Base-by-base conservation (phyloP, 2,113 vertebrate species). In the Sprattus sprattus region DNA sequence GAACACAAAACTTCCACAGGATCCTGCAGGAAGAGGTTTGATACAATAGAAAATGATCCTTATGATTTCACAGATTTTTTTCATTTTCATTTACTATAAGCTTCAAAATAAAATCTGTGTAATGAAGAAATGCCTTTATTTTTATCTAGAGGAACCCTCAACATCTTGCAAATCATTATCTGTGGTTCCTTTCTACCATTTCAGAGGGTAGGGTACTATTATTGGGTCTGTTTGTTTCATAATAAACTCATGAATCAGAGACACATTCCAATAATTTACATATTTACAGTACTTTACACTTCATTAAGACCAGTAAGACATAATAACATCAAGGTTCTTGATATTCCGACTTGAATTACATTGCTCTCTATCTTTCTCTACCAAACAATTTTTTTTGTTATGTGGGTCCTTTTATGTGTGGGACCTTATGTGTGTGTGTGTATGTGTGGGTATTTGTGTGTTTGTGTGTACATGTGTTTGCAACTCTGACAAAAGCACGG, bases 401-500 rank as follows among this genome's bases (percentile, higher is more conserved):
- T 16, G 39, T 39, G 52, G 52, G 52, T 54, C 3, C 15, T 49
- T 11, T 49, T 54, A 54, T 54, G 52, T 18, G 13, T 54, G 64
- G n/a, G 18, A 49, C n/a, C 45, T 75, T 67, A 11, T 83, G n/a
- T 50, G 3, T 82, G 67, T 87, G 85, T 15, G 82, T 78, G 6
- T 71, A 0, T 47, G 45, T 86, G 81, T 85, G 11, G 16, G 25
- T 87, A 47, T 82, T 88, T 50, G 22, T 0, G 89, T 32, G 49
- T 46, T 54, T 28, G 25, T 22, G 28, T n/a, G 46, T 81, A 49
- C 11, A 78, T 39, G 28, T 78, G 67, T 75, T 75, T 75, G 71
- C 10, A 78, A 16, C 71, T 39, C 71, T 64, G 84, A 88, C 83
- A 85, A 86, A n/a, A 54, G 82, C 71, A 57, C 82, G 57, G 44